Base-by-base conservation (phyloP, 2,888 invertebrate genomes). In the Omphaloscelis lunosa region DNA sequence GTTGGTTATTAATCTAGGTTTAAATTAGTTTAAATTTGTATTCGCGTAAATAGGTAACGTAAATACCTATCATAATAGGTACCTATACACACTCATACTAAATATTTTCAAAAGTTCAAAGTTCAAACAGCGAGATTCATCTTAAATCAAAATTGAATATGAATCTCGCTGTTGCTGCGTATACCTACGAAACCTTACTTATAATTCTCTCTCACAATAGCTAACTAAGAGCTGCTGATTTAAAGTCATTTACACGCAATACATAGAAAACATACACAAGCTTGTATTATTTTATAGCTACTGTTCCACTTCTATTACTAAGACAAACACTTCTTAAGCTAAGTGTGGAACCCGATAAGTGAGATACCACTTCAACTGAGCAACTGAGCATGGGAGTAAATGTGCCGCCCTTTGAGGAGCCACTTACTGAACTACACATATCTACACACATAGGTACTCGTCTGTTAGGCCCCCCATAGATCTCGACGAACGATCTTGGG, bases 291-390 rank as follows among this genome's bases (percentile, higher is more conserved):
- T 77, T 45, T 68, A 56, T 65, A 68, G 71, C 27, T 74, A 27
- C 59, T n/a, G 51, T 29, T 72, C 69, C 82, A 69, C 63, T 72
- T 72, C 82, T 83, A 75, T 63, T 74, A 68, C 71, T 65, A 77
- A 66, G 67, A 77, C 77, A 86, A 82, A 77, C 77, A 77, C 70
- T 77, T 48, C 67, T 72, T 66, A 82, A 74, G 73, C 71, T 63
- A 69, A 84, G 83, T 83, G 79, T 70, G 83, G 72, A 78, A 78
- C 83, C 61, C 71, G 83, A 83, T 83, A 82, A 83, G 73, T 83
- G 83, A 75, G 83, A 78, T 74, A 72, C 78, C 78, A 83, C 83
- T 86, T 78, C 69, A 73, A 77, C 83, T 62, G 83, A 83, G 71
- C 78, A 82, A 83, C 63, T 77, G 83, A 77, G 78, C 73, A 76